Conservation (phyloP, 2,888 invertebrate species). For the Hirtodrosophila duncani region DNA sequence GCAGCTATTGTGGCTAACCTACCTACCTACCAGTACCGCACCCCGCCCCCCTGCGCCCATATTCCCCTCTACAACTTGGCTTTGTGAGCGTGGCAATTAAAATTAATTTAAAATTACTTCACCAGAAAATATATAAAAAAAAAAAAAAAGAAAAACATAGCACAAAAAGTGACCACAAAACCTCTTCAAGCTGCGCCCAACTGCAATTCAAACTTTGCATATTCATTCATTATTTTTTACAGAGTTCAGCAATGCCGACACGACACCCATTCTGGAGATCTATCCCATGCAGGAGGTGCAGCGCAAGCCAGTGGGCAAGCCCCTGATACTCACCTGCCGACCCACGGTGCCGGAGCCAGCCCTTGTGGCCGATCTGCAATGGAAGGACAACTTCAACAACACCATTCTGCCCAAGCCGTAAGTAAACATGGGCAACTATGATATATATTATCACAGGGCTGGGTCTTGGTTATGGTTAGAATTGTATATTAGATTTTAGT, state of each 20-base stretch:
- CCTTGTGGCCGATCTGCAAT: constrained; percentile 86
- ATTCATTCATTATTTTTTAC: background rate
- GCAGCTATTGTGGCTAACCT: background rate
- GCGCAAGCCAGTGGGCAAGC: constrained; percentile 86
- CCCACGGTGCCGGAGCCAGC: constrained; percentile 84
- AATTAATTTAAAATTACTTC: constrained; percentile 64
- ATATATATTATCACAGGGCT: too few relatives aligned
- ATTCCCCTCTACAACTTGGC: constrained; percentile 1
- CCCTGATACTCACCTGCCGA: constrained; percentile 87
- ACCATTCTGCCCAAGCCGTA: constrained; percentile 84
- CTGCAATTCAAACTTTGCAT: background rate
- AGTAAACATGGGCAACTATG: too few relatives aligned
- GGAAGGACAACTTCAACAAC: constrained; percentile 86
- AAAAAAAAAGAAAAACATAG: constrained; percentile 19
- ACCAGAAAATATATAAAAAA: constrained; percentile 18
- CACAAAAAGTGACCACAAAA: background rate
- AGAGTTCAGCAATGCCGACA: constrained; percentile 69
- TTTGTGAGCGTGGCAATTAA: constrained; percentile 58
- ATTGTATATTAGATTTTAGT: too few relatives aligned
- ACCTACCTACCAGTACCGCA: background rate
- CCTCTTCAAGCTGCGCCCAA: background rate
- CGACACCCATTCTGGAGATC: constrained; percentile 82
- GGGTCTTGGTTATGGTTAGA: too few relatives aligned
- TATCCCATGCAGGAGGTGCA: constrained; percentile 84
- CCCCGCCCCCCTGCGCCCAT: background rate